Evolutionary conservation across 2,888 invertebrate genomes (phyloP), one percentile per base, ranked within the genome.

Genomic region (Nemoura dubitans): DNA sequence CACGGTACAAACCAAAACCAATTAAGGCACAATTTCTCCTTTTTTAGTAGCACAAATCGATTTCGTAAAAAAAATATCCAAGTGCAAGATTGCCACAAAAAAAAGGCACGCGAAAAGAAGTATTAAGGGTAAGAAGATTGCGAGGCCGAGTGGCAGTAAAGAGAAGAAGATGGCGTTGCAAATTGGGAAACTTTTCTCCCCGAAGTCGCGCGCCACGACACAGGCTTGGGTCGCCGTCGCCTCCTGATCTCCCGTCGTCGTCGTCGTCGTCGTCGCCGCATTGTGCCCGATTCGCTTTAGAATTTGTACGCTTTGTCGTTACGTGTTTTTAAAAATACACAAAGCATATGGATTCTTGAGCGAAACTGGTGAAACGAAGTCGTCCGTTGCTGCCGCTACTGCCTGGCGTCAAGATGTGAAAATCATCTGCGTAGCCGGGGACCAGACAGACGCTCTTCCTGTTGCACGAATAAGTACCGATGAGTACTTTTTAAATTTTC

Each of bases 281-380:
- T 26, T 21, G 84, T 86, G 87, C 76, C 36, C 87, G 86, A 87
- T 92, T 91, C 90, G 92, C 91, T 92, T 92, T 92, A 92, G 92
- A 92, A 92, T 92, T 92, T 92, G 92, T 92, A 92, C 92, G 92
- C 92, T 92, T 92, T 92, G 92, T 91, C 91, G 92, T 92, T 91
- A 90, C 88, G 89, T 90, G 90, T 88, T 87, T 86, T 76, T 76
- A 82, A 85, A 90, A 91, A 91, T 90, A 92, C 92, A 92, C 92
- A 92, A 92, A 92, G 91, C 92, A 91, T 92, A 92, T 91, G 90
- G 92, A 92, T 92, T 92, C 92, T 92, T 91, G 91, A 91, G 92
- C 92, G 91, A 91, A 91, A 91, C 86, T 87, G 76, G 76, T 83
- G 82, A 87, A 81, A n/a, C n/a, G n/a, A n/a, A n/a, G n/a, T n/a